Evolutionary conservation across 2,797 vertebrate species (phyloP), one percentile per base, ranked within the genome.

Genomic region (Macropus fuliginosus): DNA sequence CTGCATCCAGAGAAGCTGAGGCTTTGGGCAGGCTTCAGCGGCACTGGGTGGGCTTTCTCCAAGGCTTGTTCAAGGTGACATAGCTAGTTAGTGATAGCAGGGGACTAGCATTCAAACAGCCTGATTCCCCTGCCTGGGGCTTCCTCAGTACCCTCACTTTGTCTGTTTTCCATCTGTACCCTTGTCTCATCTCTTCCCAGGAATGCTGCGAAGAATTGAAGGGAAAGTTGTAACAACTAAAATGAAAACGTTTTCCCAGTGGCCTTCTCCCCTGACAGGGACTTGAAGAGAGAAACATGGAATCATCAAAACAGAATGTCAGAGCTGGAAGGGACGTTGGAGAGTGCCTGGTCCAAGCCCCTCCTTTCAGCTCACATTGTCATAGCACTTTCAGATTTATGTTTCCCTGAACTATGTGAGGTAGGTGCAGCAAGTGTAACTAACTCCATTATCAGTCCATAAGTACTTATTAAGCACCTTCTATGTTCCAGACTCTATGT

Each of bases 171-270:
- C 81, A 90, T 5, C 4, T 24, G 24, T 55, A 52, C 6, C n/a
- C 57, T 92, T 81, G 54, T 90, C 55, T 89, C 52, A n/a, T 81
- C 54, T 52, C 94, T 91, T 90, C 40, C 55, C 62, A 91, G 14
- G 5, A 90, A 5, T 10, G 40, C 11, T 90, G 74, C 81, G 50
- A 87, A 24, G 74, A 9, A 87, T 87, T 28, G 55, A 31, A 5
- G 28, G 3, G 34, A 91, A n/a, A 21, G 46, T 1, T 66, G n/a
- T 92, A 57, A 34, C 54, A 12, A 9, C 31, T 54, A 93, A 93
- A n/a, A 50, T 29, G 40, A 95, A 21, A 40, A 54, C 55, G 24
- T 91, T 46, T n/a, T 56, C 40, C 91, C 56, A 89, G 34, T 55
- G 40, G 12, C 29, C n/a, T 94, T 91, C 34, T 54, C 57, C 59